Evolutionary conservation across 2,888 invertebrate species (phyloP), one percentile per base, ranked within the genome.

Genomic region (Epiblema foenella): DNA sequence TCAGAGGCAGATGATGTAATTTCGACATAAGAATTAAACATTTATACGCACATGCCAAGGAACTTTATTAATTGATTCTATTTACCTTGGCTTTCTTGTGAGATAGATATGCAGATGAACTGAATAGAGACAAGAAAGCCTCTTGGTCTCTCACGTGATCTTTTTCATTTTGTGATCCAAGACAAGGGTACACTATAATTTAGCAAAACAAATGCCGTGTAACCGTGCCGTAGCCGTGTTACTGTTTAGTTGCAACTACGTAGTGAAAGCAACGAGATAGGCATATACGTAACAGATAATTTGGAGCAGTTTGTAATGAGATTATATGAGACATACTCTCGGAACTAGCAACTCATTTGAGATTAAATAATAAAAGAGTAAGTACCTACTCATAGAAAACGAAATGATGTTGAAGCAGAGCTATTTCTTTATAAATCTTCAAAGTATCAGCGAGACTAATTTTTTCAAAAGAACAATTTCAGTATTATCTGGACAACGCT

Each of bases 211-310:
- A 29, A 8, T 29, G 29, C 59, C 42, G 42, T 59, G 39, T 59
- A 18, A 10, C 8, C 20, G 29, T 64, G 58, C 33, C 64, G n/a
- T 39, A 59, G 46, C 17, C 24, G 65, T 49, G 20, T 29, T 17
- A 64, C 24, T 52, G 58, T 60, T 56, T 66, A 73, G 70, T 67
- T 67, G 57, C 57, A 54, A 68, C 58, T 62, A 51, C 18, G 64
- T 18, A 74, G 75, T 73, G 75, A 75, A 75, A 74, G 75, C 71
- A 67, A 60, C 59, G 69, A 74, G 68, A 75, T 72, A 56, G 62
- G 20, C 20, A 68, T 20, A 68, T 49, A 73, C 73, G 69, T 73
- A 73, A 73, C 65, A 51, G 67, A 69, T 72, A 64, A 73, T 69
- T 72, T 62, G 73, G 56, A 69, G 68, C 68, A 68, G 49, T 57